Evolutionary conservation across 1,140 invertebrate genomes (phyloP).

Genomic region (Philaenus spumarius): DNA sequence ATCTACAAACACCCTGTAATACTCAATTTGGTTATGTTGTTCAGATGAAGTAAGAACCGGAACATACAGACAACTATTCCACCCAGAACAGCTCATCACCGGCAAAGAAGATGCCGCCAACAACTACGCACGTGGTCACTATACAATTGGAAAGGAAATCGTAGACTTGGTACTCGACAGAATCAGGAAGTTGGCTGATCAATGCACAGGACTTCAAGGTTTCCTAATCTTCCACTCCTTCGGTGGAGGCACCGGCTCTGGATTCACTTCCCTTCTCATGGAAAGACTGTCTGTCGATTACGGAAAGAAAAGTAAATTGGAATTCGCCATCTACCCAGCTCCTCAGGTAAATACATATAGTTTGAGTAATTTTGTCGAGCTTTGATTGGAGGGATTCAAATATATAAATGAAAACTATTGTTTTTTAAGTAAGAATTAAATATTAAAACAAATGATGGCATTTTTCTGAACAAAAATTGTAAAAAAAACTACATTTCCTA

Average conservation of each 20-base stretch:
- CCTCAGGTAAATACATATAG: constrained; percentile 55
- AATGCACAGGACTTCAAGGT: constrained; percentile 67
- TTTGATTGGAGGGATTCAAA: no score
- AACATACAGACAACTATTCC: constrained; percentile 51
- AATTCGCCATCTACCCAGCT: constrained; percentile 62
- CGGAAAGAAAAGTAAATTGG: constrained; percentile 60
- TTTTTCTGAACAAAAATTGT: no score
- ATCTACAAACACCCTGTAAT: no score
- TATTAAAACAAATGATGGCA: no score
- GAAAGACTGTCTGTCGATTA: constrained; percentile 58
- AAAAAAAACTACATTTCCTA: no score
- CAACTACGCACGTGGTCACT: constrained; percentile 69
- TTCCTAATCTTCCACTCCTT: constrained; percentile 83
- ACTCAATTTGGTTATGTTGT: constrained; percentile 8
- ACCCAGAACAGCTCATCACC: constrained; percentile 54
- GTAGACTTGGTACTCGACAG: constrained; percentile 54
- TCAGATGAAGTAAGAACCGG: constrained; percentile 53
- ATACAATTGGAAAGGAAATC: constrained; percentile 64
- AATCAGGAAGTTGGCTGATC: constrained; percentile 48
- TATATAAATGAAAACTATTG: no score
- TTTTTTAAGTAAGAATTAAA: no score
- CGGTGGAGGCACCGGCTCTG: constrained; percentile 82
- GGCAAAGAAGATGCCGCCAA: constrained; percentile 68
- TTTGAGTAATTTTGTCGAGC: no score
- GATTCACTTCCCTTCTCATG: constrained; percentile 62